Percentiles rank a stretch among this genome's conserved stretches.
Conservation (phyloP, 2,888 invertebrate species). For the Ischnura elegans region DNA sequence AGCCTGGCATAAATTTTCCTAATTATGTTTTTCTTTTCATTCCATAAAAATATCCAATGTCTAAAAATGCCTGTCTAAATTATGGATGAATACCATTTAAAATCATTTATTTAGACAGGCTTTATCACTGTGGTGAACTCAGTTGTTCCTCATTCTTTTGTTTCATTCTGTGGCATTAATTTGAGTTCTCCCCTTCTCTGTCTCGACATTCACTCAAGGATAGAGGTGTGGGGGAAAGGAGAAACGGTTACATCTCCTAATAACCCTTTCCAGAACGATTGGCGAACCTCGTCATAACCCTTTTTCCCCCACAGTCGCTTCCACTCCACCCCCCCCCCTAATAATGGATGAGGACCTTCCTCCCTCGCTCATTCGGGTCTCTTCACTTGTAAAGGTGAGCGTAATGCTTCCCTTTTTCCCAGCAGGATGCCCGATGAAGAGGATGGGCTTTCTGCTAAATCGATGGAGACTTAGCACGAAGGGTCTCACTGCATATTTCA, state of each 20-base stretch:
- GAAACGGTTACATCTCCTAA: too few species aligned
- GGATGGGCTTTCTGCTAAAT: neutral
- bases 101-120: too few species aligned
- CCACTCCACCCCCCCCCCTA: too few species aligned
- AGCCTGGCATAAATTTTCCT: too few species aligned
- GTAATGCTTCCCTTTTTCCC: neutral
- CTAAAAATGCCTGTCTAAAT: too few species aligned
- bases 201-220: neutral
- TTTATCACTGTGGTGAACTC: too few species aligned
- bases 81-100: too few species aligned
- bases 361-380: neutral
- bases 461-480: neutral
- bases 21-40: too few species aligned
- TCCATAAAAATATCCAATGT: too few species aligned
- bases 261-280: neutral
- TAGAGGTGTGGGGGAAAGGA: neutral
- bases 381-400: neutral
- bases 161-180: too few species aligned
- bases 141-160: too few species aligned
- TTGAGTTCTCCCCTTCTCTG: neutral
- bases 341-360: constrained; percentile 26
- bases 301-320: neutral
- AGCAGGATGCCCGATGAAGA: constrained; percentile 1
- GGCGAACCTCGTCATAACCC: neutral
- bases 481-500: neutral